A percentile compares a stretch with the other conserved stretches of the same genome.
These are phyloP conservation scores for Ptychoptera albimana DNA, from an alignment of 2,888 invertebrate genomes.

Conservation along the genomic window DNA sequence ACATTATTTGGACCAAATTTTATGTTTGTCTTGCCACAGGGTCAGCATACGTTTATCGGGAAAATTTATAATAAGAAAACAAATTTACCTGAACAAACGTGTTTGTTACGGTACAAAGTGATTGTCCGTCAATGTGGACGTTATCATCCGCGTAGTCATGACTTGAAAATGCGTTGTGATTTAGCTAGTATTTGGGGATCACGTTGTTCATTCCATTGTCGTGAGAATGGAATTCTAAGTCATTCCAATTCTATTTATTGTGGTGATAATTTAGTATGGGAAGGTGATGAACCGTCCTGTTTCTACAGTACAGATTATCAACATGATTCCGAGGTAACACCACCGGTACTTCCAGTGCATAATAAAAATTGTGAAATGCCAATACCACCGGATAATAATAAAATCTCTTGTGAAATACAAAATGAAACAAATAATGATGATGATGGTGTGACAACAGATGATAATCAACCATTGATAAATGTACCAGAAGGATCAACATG, in stretches of 20 bases:
- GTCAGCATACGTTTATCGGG: slow-evolving; percentile 12
- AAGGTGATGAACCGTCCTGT: slow-evolving; percentile 12
- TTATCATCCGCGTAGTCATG: slow-evolving; percentile 9
- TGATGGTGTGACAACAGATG: slow-evolving; percentile 7
- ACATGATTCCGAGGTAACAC: slow-evolving; percentile 2
- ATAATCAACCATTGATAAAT: background rate
- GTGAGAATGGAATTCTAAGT: slow-evolving; percentile 9
- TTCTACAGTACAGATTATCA: slow-evolving; percentile 1
- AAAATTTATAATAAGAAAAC: slow-evolving; percentile 11
- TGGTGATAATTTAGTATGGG: slow-evolving; percentile 12
- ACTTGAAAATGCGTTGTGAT: slow-evolving; percentile 12
- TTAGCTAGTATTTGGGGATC: slow-evolving; percentile 13
- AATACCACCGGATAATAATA: slow-evolving; percentile 11
- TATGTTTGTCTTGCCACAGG: slow-evolving; percentile 12
- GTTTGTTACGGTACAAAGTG: slow-evolving; percentile 13
- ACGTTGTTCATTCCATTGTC: slow-evolving; percentile 12
- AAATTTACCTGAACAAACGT: slow-evolving; percentile 10
- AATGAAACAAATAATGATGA: slow-evolving; percentile 8
- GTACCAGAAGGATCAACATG: slow-evolving; percentile 12
- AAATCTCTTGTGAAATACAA: slow-evolving; percentile 12
- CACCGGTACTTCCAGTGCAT: background rate
- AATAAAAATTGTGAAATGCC: slow-evolving; percentile 10
- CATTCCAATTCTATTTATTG: slow-evolving; percentile 11
- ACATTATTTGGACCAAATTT: slow-evolving; percentile 12
- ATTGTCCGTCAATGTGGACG: slow-evolving; percentile 12